Evolutionary conservation across 2,797 vertebrate species (phyloP).

Genomic region (Pantherophis alleghaniensis): DNA sequence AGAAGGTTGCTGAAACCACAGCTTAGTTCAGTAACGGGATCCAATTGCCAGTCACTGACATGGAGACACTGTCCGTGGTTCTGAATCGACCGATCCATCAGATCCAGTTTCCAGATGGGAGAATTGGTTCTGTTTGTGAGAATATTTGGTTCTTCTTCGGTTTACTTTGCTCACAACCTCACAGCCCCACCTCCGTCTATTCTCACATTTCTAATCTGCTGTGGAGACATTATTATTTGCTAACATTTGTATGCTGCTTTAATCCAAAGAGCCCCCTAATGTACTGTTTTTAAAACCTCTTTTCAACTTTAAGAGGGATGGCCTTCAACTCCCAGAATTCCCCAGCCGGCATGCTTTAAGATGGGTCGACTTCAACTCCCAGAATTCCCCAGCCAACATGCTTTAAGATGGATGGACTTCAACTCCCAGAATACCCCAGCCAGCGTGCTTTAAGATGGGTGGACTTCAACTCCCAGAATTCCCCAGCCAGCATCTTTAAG

Average conservation of each 20-base stretch:
- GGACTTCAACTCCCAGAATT: background rate
- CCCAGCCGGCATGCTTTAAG: too few relatives aligned
- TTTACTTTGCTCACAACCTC: background rate
- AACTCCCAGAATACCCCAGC: background rate
- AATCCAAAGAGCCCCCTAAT: background rate
- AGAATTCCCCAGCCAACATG: too few relatives aligned
- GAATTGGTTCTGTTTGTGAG: background rate
- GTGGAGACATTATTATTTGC: background rate
- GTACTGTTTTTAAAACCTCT: background rate
- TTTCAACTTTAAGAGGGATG: background rate
- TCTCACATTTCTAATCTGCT: background rate
- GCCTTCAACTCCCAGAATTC: background rate
- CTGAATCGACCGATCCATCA: background rate
- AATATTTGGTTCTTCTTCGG: too few relatives aligned
- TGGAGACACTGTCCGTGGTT: background rate
- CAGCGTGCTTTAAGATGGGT: too few relatives aligned
- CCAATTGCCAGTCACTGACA: too few relatives aligned
- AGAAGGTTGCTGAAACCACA: background rate
- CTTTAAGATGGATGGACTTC: too few relatives aligned
- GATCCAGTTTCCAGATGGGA: background rate
- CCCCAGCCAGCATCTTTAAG: too few relatives aligned
- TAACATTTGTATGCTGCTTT: background rate
- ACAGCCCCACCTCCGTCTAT: background rate
- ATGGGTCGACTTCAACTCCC: too few relatives aligned
- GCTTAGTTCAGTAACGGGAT: accelerated